Evolutionary conservation across 2,797 vertebrate species (phyloP).

Genomic region (Argyrosomus regius): DNA sequence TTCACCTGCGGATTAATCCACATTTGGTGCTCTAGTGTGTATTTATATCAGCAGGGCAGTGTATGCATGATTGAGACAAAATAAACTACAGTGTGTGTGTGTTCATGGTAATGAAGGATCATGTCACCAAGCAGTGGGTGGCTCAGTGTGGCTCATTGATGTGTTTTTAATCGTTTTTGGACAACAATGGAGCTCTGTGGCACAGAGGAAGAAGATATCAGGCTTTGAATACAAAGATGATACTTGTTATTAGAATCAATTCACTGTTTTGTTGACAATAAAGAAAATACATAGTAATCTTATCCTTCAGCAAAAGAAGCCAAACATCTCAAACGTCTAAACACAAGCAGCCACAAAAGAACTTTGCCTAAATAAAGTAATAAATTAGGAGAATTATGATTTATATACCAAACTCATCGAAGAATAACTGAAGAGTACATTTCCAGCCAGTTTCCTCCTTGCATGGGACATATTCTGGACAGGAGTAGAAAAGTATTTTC

Average conservation of each 20-base stretch:
- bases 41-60: background rate
- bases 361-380: background rate
- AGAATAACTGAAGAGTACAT: background rate
- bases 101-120: background rate
- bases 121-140: background rate
- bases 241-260: background rate
- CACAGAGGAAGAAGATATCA: background rate
- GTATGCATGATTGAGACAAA: background rate
- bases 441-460: background rate
- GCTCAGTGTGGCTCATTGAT: background rate
- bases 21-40: background rate
- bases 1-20: background rate
- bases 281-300: background rate
- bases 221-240: background rate
- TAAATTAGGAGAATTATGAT: background rate
- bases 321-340: background rate
- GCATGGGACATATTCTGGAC: background rate
- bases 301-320: background rate
- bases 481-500: background rate
- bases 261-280: background rate
- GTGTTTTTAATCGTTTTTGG: background rate
- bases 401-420: background rate
- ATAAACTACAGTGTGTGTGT: background rate
- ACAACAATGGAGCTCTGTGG: background rate
- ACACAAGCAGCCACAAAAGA: background rate